phyloP scores from a whole-genome alignment of 30 jellyfish, hydroid and myxozoan species.

The Aurelia coerulea region DNA sequence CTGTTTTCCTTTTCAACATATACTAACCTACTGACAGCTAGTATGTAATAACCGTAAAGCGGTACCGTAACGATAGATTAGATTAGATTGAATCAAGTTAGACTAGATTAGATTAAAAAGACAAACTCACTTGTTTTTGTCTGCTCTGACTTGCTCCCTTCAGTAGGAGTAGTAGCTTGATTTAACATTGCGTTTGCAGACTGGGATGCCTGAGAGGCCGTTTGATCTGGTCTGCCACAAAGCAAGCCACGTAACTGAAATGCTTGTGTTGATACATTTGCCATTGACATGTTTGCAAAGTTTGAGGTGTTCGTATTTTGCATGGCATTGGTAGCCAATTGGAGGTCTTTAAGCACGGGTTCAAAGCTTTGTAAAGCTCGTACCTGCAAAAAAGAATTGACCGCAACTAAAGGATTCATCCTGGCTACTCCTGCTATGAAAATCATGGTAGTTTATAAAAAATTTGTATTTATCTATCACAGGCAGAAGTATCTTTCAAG shows the following conservation, averaged over 20 bases:
- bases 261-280: conserved; percentile 1
- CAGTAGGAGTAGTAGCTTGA: neutral
- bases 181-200: conserved; percentile 1
- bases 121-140: too few relatives aligned
- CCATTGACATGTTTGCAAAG: conserved; percentile 1
- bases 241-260: conserved; percentile 28
- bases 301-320: neutral
- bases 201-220: neutral
- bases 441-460: too few relatives aligned
- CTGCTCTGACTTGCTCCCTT: neutral
- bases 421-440: too few relatives aligned
- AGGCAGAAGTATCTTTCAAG: too few relatives aligned
- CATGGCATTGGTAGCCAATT: conserved; percentile 8
- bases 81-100: too few relatives aligned
- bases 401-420: too few relatives aligned
- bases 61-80: too few relatives aligned
- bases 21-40: too few relatives aligned
- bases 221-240: conserved; percentile 33
- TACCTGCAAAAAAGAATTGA: conserved; percentile 24
- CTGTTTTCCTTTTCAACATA: too few relatives aligned
- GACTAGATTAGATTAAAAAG: too few relatives aligned
- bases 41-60: too few relatives aligned
- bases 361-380: conserved; percentile 49
- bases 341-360: conserved; percentile 50
- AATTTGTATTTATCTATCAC: too few relatives aligned